Conservation (phyloP, 2,888 invertebrate genomes). For the Sisyra nigra region DNA sequence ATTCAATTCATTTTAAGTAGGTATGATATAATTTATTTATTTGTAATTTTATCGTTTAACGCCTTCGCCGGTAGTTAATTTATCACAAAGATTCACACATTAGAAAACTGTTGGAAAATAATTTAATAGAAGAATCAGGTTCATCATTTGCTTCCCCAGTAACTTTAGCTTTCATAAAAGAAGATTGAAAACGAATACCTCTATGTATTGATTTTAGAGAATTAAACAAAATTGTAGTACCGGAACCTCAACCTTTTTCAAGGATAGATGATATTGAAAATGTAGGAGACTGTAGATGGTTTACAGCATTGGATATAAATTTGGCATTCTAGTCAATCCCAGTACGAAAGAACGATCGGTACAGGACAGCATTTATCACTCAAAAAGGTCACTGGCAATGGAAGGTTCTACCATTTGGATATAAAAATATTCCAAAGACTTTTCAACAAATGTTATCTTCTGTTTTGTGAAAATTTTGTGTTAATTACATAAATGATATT, state of each 20-base stretch:
- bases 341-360: no score
- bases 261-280: conserved; percentile 13
- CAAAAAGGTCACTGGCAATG: no score
- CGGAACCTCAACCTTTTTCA: conserved; percentile 14
- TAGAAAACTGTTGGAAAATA: conserved; percentile 7
- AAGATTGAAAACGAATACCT: conserved; percentile 13
- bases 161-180: conserved; percentile 13
- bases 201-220: conserved; percentile 14
- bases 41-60: no score
- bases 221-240: conserved; percentile 14
- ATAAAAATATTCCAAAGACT: not conserved
- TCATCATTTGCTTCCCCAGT: conserved; percentile 5
- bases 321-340: conserved; percentile 16
- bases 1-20: no score
- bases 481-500: not conserved
- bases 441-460: not conserved
- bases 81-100: conserved; percentile 11
- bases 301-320: conserved; percentile 14
- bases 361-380: not conserved
- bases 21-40: no score
- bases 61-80: no score
- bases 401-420: no score
- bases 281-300: conserved; percentile 12
- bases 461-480: not conserved
- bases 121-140: conserved; percentile 7